These are phyloP conservation scores for Oscheius sp. DNA, from an alignment of 2,888 invertebrate genomes.

Conservation along the genomic window DNA sequence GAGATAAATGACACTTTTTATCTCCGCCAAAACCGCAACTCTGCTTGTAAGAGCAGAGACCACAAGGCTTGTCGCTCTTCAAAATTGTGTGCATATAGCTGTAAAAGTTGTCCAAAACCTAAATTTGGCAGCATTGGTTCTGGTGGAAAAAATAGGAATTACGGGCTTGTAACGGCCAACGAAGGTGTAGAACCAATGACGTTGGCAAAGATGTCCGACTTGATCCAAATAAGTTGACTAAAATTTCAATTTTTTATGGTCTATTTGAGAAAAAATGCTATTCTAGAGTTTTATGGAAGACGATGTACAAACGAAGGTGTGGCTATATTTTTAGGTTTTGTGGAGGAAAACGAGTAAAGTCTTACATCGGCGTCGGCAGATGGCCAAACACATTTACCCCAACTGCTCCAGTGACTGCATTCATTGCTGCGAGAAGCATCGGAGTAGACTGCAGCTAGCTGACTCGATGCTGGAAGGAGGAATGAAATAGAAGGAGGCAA, in stretches of 20 bases:
- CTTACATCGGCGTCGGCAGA: constrained; percentile 29
- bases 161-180: constrained; percentile 53
- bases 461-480: constrained; percentile 33
- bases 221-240: constrained; percentile 64
- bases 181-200: constrained; percentile 69
- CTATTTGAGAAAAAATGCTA: background rate
- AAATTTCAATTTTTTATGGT: constrained; percentile 12
- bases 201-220: constrained; percentile 63
- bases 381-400: constrained; percentile 68
- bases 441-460: constrained; percentile 69
- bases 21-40: constrained; percentile 68
- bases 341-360: background rate
- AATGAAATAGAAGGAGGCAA: background rate
- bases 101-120: constrained; percentile 66
- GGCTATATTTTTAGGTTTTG: too few species aligned
- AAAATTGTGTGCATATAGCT: constrained; percentile 58
- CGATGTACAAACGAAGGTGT: too few species aligned
- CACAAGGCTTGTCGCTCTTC: constrained; percentile 60
- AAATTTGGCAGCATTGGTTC: too few species aligned
- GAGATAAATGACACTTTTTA: constrained; percentile 63
- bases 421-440: constrained; percentile 56
- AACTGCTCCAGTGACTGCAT: constrained; percentile 66
- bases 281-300: too few species aligned
- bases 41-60: constrained; percentile 66
- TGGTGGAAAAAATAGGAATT: background rate